Base-by-base conservation (phyloP, 1,140 invertebrate genomes). In the Drosophila yakuba region DNA sequence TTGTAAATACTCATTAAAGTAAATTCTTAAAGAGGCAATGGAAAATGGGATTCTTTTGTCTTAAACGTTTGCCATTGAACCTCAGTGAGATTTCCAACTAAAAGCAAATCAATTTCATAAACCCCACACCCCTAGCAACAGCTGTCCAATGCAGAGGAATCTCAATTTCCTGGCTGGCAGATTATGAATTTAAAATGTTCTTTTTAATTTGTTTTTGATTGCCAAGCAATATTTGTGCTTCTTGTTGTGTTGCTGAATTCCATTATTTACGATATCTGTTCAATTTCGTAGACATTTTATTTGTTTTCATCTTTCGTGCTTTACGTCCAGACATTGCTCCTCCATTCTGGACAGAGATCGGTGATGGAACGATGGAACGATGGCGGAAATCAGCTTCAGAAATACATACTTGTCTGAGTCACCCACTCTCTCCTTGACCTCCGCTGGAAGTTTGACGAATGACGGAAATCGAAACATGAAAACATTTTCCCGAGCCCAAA, bases 161-260 rank as follows among this genome's bases (percentile, higher is more conserved):
- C 62, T 72, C 38, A 38, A 69, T 66, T 74, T 75, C 55, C 61
- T 78, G 38, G 28, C 69, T 74, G 67, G 50, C 64, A 64, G 60
- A 86, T 82, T 82, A 73, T 79, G 60, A 69, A 83, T 83, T 79
- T 79, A 63, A 76, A 86, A 71, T 58, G 64, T 52, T 59, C 61
- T 71, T 83, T 69, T 69, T 77, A 80, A 83, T 83, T 80, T 23
- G 51, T 54, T 75, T 88, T 88, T 88, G 71, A 86, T 88, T 63
- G 75, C 75, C 55, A 23, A 41, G 62, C 76, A 68, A 68, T 58
- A 58, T 76, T 62, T 71, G 43, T 44, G 54, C 52, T 73, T 69
- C 78, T 86, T 60, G 64, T 80, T 72, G 20, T 20, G 20, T 20
- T 20, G 35, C 64, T 63, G 59, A 74, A 81, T 81, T 73, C 61